Conservation (phyloP, 2,113 vertebrate genomes). For the Pipra filicauda region DNA sequence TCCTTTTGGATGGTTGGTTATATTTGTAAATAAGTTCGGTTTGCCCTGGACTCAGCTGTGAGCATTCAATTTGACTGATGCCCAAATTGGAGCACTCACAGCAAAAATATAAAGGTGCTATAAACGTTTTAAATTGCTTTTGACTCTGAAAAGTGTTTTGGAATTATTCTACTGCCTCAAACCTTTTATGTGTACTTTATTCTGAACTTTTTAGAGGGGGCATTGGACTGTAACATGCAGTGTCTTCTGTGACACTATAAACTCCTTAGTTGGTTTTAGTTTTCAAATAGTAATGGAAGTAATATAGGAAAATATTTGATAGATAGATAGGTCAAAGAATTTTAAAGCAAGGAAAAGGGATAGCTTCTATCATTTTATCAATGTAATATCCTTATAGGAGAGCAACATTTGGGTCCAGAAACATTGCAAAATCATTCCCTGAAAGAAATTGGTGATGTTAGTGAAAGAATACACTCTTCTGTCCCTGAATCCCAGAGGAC, state of each 20-base stretch:
- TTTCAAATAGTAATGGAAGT: not conserved
- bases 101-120: conserved; percentile 47
- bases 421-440: not conserved
- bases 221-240: not conserved
- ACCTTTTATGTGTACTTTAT: conserved; percentile 1
- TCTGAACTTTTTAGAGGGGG: not conserved
- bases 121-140: conserved; percentile 55
- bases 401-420: not conserved
- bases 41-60: not conserved
- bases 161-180: conserved; percentile 30
- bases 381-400: not conserved
- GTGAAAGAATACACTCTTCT: not conserved
- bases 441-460: not conserved
- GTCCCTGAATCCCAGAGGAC: not conserved
- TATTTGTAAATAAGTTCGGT: conserved; percentile 4
- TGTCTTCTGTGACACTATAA: not conserved
- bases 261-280: not conserved
- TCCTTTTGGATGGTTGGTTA: not conserved
- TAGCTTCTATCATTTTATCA: not conserved
- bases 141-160: conserved; percentile 28
- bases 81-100: conserved; percentile 3
- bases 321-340: not conserved
- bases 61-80: conserved; percentile 31
- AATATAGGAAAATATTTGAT: not conserved
- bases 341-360: not conserved